phyloP scores from a whole-genome alignment of 1,140 invertebrate genomes.

The Proctacanthus coquilletti region DNA sequence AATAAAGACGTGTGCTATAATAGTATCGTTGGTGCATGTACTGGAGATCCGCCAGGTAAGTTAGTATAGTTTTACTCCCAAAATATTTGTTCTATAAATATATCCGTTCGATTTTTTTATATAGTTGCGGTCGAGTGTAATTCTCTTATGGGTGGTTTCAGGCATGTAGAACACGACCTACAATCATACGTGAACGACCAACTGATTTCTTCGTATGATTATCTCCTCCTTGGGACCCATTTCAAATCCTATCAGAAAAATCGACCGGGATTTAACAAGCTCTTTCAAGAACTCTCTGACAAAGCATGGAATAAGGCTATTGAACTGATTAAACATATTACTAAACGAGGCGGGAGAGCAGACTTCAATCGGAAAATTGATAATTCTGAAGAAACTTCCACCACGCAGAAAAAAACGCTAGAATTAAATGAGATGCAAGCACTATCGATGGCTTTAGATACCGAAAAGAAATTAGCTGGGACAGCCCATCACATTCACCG shows the following conservation, averaged over 20 bases:
- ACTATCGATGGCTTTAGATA: conserved; percentile 54
- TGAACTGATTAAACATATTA: conserved; percentile 57
- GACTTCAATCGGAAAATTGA: conserved; percentile 19
- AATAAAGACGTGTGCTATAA: no score
- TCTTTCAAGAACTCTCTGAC: conserved; percentile 59
- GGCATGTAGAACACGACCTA: conserved; percentile 32
- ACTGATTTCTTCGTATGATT: conserved; percentile 53
- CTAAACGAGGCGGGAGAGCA: conserved; percentile 43
- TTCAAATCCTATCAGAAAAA: conserved; percentile 63
- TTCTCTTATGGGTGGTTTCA: conserved; percentile 47
- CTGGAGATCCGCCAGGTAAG: no score
- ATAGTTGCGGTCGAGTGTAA: conserved; percentile 35
- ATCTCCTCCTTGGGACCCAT: conserved; percentile 54
- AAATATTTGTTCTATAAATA: no score
- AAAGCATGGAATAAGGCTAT: conserved; percentile 55
- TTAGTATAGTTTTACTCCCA: no score
- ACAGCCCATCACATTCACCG: conserved; percentile 49
- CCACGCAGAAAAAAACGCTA: conserved; percentile 6
- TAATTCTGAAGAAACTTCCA: no score
- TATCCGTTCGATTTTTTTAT: no score
- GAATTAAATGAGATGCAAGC: conserved; percentile 47
- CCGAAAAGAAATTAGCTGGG: conserved; percentile 51
- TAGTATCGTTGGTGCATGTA: no score
- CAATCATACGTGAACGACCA: conserved; percentile 44
- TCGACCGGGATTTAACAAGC: conserved; percentile 54